Conservation (phyloP, 2,113 vertebrate species). For the Neodon shergylaensis region DNA sequence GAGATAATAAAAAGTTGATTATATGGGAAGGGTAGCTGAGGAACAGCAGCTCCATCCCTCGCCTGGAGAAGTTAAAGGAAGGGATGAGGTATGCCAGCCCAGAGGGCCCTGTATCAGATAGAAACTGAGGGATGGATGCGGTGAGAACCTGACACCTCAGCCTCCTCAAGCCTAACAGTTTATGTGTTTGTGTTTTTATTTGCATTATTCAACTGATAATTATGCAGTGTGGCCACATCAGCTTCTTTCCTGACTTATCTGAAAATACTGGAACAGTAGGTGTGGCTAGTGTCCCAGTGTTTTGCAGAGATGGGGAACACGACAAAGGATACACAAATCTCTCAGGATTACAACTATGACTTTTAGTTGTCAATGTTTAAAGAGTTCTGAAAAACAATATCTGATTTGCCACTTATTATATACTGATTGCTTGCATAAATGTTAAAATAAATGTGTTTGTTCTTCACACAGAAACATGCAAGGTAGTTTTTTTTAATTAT, state of each 20-base stretch:
- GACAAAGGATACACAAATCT: background rate
- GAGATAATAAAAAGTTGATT: background rate
- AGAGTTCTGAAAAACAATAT: background rate
- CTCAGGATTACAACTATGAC: background rate
- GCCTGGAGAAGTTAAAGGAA: background rate
- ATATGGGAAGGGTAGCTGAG: background rate
- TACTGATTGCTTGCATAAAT: background rate
- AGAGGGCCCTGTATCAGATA: background rate
- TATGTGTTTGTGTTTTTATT: slow-evolving; percentile 50
- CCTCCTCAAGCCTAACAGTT: background rate
- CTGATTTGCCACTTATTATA: background rate
- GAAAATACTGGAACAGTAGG: slow-evolving; percentile 80
- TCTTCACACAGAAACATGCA: background rate
- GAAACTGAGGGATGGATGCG: background rate
- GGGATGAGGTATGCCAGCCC: background rate
- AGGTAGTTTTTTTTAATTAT: background rate
- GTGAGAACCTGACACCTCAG: background rate
- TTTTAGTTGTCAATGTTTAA: background rate
- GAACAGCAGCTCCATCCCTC: background rate
- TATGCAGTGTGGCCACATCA: slow-evolving; percentile 81
- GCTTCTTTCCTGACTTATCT: slow-evolving; percentile 82
- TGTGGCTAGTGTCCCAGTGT: slow-evolving; percentile 29
- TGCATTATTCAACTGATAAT: slow-evolving; percentile 70
- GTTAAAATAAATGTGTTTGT: background rate
- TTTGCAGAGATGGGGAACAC: slow-evolving; percentile 75